These are phyloP conservation scores for Pogonomyrmex californicus DNA, from an alignment of 1,140 invertebrate species.

Conservation along the genomic window DNA sequence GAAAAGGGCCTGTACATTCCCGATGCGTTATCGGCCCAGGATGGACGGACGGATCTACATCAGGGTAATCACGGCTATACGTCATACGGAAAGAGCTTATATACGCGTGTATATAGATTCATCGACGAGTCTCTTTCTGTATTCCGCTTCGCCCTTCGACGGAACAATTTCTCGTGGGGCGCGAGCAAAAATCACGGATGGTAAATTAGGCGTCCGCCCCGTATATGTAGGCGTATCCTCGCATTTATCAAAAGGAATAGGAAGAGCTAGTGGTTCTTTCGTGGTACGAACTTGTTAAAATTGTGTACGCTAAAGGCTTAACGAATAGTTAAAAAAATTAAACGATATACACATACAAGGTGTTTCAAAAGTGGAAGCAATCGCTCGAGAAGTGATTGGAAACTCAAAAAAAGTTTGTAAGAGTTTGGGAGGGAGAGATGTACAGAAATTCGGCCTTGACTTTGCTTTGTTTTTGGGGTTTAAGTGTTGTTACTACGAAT, in stretches of 20 bases:
- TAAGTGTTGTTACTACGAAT: too few relatives aligned
- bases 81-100: conserved; percentile 73
- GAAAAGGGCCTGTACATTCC: conserved; percentile 61
- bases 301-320: background rate
- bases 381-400: too few relatives aligned
- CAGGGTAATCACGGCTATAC: conserved; percentile 75
- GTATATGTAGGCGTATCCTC: conserved; percentile 57
- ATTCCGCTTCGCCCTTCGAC: conserved; percentile 51
- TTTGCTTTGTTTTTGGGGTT: too few relatives aligned
- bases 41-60: conserved; percentile 75
- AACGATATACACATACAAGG: background rate
- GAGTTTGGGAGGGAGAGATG: too few relatives aligned
- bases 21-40: conserved; percentile 72
- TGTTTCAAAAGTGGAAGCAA: too few relatives aligned
- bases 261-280: conserved; percentile 39
- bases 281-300: background rate
- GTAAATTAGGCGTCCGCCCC: conserved; percentile 77
- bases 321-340: background rate
- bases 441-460: too few relatives aligned
- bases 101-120: conserved; percentile 65
- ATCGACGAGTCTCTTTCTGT: conserved; percentile 64
- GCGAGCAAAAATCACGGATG: conserved; percentile 75
- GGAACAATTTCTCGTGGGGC: conserved; percentile 54
- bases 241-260: conserved; percentile 74
- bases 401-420: too few relatives aligned